phyloP scores from a whole-genome alignment of 2,797 vertebrate genomes.

The Lacerta agilis region DNA sequence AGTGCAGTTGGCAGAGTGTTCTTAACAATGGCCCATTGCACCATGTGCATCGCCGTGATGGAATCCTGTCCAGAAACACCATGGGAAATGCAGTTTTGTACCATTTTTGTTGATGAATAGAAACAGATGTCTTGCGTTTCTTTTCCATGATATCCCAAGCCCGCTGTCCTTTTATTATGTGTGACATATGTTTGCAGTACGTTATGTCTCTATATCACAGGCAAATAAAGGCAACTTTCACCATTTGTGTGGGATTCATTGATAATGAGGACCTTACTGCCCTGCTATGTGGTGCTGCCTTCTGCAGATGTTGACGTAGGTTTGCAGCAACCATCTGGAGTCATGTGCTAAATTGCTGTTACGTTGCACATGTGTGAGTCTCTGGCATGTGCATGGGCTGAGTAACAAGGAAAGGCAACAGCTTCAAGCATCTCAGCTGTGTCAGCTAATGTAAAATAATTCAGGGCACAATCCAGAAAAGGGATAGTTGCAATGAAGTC shows the following conservation, averaged over 20 bases:
- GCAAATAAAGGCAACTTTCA: constrained; percentile 79
- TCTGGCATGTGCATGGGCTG: constrained; percentile 48
- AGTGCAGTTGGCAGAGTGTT: not conserved
- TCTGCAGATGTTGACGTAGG: constrained; percentile 67
- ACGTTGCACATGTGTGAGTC: constrained; percentile 64
- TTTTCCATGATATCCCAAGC: constrained; percentile 72
- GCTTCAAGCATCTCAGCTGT: constrained; percentile 22
- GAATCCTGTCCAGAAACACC: constrained; percentile 66
- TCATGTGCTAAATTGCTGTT: constrained; percentile 45
- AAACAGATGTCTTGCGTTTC: constrained; percentile 73
- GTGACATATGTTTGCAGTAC: constrained; percentile 77
- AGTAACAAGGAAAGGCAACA: constrained; percentile 39
- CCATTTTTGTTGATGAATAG: constrained; percentile 68
- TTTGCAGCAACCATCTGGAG: constrained; percentile 71
- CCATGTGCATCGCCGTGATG: constrained; percentile 53
- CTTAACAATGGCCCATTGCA: constrained; percentile 50
- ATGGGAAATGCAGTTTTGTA: constrained; percentile 70
- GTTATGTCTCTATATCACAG: constrained; percentile 71
- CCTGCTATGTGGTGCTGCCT: constrained; percentile 68
- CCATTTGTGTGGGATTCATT: constrained; percentile 77
- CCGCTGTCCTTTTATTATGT: constrained; percentile 78
- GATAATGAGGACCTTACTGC: constrained; percentile 76
- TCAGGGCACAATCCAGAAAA: not conserved
- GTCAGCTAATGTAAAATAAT: not conserved
- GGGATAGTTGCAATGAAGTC: not conserved